Evolutionary conservation across 2,113 vertebrate genomes (phyloP).

Genomic region (Cyanoderma ruficeps): DNA sequence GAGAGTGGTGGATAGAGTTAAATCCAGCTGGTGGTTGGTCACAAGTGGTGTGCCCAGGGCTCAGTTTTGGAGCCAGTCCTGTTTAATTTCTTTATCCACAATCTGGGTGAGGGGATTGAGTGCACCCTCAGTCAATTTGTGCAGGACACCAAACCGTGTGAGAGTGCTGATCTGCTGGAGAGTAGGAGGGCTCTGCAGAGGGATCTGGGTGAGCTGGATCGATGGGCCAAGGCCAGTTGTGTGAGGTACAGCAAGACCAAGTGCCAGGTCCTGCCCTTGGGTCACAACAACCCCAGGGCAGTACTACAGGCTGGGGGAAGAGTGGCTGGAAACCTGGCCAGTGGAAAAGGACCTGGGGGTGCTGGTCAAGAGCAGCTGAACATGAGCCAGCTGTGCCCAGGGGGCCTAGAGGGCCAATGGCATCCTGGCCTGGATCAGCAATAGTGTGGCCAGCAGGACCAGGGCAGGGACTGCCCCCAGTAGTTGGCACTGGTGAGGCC

Average conservation of each 20-base stretch:
- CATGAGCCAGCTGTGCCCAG: background rate
- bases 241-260: background rate
- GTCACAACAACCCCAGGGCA: background rate
- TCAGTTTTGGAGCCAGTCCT: background rate
- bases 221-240: accelerated
- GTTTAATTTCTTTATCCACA: background rate
- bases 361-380: background rate
- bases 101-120: background rate
- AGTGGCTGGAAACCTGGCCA: background rate
- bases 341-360: background rate
- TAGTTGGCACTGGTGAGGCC: accelerated
- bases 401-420: accelerated
- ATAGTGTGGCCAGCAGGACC: background rate
- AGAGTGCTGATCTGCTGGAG: background rate
- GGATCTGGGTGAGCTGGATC: accelerated
- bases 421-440: background rate
- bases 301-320: accelerated
- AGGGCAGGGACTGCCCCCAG: background rate
- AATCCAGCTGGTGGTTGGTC: background rate
- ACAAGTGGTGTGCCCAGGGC: background rate
- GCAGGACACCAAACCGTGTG: background rate
- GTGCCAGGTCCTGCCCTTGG: background rate
- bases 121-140: background rate
- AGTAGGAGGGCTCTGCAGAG: background rate
- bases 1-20: background rate